A percentile compares a stretch with the other conserved stretches of the same genome.
Conservation (phyloP, 1,140 invertebrate genomes). For the Medauroidea extradentata region DNA sequence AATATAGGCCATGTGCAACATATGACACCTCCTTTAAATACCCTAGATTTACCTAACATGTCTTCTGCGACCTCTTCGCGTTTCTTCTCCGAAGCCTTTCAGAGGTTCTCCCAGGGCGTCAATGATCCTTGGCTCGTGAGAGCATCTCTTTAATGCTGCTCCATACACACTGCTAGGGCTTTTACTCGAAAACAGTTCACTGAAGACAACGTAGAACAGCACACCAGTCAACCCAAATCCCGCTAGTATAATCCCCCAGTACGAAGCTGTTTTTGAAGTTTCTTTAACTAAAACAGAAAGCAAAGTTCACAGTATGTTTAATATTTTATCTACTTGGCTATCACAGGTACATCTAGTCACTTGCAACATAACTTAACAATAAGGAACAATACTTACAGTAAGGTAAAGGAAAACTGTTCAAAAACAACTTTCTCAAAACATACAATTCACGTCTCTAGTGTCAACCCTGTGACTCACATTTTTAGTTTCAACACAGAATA, state of each 20-base stretch:
- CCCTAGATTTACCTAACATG: conserved; percentile 59
- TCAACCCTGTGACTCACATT: no score
- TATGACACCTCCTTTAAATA: no score
- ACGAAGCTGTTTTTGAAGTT: conserved; percentile 78
- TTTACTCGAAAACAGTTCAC: conserved; percentile 80
- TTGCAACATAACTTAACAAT: no score
- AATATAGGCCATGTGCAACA: no score
- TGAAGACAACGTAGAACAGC: conserved; percentile 77
- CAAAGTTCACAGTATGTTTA: background rate
- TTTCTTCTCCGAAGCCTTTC: conserved; percentile 82
- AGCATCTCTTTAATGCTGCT: conserved; percentile 68
- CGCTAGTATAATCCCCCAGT: conserved; percentile 71
- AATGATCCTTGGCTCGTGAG: conserved; percentile 61
- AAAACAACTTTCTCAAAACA: no score
- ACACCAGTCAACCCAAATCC: conserved; percentile 72
- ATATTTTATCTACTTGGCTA: no score
- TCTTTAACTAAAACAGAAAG: conserved; percentile 66
- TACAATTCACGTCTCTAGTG: no score
- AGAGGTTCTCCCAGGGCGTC: conserved; percentile 80
- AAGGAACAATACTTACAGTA: no score
- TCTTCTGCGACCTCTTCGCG: conserved; percentile 63
- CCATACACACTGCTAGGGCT: conserved; percentile 82
- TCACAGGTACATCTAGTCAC: no score
- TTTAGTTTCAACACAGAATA: no score
- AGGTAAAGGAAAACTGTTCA: no score